phyloP scores from a whole-genome alignment of 2,113 vertebrate genomes.

The Caracal caracal region DNA sequence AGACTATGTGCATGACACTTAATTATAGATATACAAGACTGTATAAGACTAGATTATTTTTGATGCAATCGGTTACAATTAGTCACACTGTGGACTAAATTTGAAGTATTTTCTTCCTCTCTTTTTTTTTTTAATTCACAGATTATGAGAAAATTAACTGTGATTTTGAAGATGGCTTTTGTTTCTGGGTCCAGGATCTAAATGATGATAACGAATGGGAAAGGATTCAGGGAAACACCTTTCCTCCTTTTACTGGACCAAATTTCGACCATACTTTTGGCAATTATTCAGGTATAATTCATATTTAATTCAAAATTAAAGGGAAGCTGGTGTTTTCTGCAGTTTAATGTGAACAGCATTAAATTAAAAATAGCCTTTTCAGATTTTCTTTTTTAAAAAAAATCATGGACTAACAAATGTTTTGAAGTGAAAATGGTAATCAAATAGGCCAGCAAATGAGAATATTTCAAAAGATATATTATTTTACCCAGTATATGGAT shows the following conservation, averaged over 20 bases:
- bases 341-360: background rate
- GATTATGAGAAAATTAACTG: constrained; percentile 92
- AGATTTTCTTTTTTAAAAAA: background rate
- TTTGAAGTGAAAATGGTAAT: background rate
- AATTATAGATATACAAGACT: background rate
- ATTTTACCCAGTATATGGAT: background rate
- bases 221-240: constrained; percentile 81
- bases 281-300: constrained; percentile 89
- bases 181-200: constrained; percentile 91
- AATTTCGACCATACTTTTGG: constrained; percentile 92
- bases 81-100: background rate
- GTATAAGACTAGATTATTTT: background rate
- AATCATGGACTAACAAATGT: background rate
- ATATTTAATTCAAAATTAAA: background rate
- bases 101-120: background rate
- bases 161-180: constrained; percentile 92
- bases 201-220: constrained; percentile 89
- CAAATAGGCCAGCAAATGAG: background rate
- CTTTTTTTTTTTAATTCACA: constrained; percentile 76
- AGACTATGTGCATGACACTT: background rate
- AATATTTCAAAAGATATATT: background rate
- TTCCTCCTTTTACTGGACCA: constrained; percentile 88
- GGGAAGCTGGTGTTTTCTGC: background rate
- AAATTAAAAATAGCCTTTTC: background rate
- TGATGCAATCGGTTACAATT: background rate